These are phyloP conservation scores for Indri indri DNA, from an alignment of 2,113 vertebrate species.

Conservation along the genomic window DNA sequence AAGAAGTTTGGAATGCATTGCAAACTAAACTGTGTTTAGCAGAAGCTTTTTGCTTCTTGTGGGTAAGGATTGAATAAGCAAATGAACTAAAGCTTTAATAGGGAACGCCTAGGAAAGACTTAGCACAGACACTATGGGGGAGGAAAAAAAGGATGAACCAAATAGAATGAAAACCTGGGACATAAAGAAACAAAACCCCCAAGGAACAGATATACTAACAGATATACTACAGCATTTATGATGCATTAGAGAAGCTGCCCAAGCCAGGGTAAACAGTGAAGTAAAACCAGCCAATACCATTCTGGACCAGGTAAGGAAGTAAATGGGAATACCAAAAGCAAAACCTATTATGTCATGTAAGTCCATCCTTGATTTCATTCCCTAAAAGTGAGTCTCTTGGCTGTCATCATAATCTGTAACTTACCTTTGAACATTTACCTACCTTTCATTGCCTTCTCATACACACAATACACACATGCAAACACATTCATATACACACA, in stretches of 20 bases:
- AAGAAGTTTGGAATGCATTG: background rate
- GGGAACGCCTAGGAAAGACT: constrained; percentile 5
- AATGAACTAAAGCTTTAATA: background rate
- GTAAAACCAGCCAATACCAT: background rate
- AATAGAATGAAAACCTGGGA: background rate
- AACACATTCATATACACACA: background rate
- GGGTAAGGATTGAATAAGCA: background rate
- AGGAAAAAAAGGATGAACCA: background rate
- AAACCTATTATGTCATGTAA: background rate
- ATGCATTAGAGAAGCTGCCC: background rate
- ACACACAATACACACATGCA: background rate
- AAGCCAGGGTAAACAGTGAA: background rate
- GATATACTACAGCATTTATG: background rate
- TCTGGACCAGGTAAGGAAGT: background rate
- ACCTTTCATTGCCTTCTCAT: too few relatives aligned
- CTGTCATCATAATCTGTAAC: background rate
- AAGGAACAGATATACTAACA: background rate
- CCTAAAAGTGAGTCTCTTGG: background rate
- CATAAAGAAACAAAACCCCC: background rate
- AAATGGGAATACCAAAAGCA: background rate
- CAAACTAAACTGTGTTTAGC: background rate
- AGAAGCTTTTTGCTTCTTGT: background rate
- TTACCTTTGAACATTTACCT: background rate
- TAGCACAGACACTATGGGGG: background rate
- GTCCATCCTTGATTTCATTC: background rate